Evolutionary conservation across 37 sponge, comb jelly and placozoan genomes (phyloP), one percentile per base, ranked within the genome.

Genomic region (Aplysina aerophoba): DNA sequence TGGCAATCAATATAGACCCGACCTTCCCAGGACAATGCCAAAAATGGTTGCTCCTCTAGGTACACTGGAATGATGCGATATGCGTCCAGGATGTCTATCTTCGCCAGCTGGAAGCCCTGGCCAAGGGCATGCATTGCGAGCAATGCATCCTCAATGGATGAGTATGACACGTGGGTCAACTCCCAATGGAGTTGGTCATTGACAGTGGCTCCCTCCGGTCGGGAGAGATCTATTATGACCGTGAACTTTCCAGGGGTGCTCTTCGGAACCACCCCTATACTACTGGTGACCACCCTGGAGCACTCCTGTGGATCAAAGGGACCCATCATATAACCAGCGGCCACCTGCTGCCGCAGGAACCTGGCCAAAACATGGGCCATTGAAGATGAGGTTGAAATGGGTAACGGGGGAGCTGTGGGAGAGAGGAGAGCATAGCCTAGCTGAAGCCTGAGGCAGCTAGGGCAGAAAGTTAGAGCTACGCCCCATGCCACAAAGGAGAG

Each of bases 251-350:
- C 53, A 11, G 78, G 78, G 53, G 78, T 39, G 50, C 39, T 75
- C 54, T 88, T 88, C 38, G 83, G 82, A 30, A 81, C 61, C 19
- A 87, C 87, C 6, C 59, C 82, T 31, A 87, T 35, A 0, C 59
- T 17, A 44, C 69, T 87, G 21, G 40, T 71, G 12, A 37, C 37
- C 24, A 87, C 69, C 33, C 22, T 30, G 21, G 64, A 39, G 59
- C 35, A 40, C 22, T 28, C 73, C 14, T 27, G 36, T 22, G 71
- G 74, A 17, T 40, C 11, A 15, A 88, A 27, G 15, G 83, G 83
- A 16, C 88, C 88, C 28, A 82, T 22, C 77, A 88, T 68, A 16
- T 66, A 33, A 41, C 88, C 88, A 28, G 61, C 61, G 11, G 15
- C 0, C 16, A 61, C 17, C 57, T 87, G 60, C 58, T 55, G 8